Conservation (phyloP, 2,888 invertebrate genomes). For the Dusona sp. region DNA sequence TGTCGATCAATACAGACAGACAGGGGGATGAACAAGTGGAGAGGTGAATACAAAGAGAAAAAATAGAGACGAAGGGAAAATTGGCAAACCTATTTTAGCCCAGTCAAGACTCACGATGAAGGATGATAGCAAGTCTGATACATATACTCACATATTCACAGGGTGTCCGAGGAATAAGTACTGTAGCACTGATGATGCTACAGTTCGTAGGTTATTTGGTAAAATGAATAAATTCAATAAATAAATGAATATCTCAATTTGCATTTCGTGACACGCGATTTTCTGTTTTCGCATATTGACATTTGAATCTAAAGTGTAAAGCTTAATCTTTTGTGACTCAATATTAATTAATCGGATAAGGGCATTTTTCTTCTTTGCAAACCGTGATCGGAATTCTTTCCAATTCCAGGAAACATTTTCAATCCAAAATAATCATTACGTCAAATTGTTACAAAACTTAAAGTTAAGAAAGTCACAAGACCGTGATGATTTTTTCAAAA, state of each 20-base stretch:
- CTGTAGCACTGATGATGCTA: neutral
- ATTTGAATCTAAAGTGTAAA: no score
- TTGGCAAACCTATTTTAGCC: conserved; percentile 62
- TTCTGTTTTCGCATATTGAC: neutral
- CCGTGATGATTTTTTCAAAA: neutral
- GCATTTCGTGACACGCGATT: neutral
- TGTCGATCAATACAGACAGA: neutral
- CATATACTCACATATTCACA: neutral
- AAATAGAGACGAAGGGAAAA: conserved; percentile 53
- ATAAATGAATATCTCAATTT: neutral
- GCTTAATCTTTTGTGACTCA: no score
- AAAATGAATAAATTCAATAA: neutral
- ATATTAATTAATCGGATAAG: neutral
- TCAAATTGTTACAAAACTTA: neutral
- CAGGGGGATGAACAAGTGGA: neutral
- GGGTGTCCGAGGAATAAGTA: neutral
- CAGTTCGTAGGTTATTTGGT: neutral
- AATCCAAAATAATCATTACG: neutral
- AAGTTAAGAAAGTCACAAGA: neutral
- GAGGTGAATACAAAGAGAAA: neutral
- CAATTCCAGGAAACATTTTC: neutral
- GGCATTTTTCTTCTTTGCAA: neutral
- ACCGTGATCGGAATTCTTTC: neutral
- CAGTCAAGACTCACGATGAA: conserved; percentile 54
- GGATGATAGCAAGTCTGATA: conserved; percentile 47